Percentiles rank a stretch among this genome's conserved stretches.
phyloP scores from a whole-genome alignment of 2,888 invertebrate genomes.

The Sepioteuthis lessoniana region DNA sequence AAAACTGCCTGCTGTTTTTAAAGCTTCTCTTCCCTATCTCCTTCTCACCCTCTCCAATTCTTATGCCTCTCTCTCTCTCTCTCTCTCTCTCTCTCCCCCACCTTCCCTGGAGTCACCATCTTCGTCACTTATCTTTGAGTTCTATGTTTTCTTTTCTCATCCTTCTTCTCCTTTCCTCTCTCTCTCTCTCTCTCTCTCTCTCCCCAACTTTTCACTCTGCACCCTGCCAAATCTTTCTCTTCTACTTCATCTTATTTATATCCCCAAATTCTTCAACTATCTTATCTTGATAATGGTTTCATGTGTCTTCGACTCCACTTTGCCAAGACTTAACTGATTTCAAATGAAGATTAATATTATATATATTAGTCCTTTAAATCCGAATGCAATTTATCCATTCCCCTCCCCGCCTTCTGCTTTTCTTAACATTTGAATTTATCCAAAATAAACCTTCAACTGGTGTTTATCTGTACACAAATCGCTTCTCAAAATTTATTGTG shows the following conservation, averaged over 20 bases:
- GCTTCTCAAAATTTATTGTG: not conserved
- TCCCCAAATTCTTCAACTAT: not conserved
- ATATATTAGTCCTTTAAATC: not conserved
- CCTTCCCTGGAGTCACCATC: not conserved
- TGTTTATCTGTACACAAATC: not conserved
- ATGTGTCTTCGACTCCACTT: not conserved
- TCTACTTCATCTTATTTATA: not conserved
- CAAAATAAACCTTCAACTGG: not conserved
- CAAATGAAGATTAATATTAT: not conserved
- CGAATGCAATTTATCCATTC: not conserved
- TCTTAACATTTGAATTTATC: not conserved
- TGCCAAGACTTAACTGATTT: not conserved
- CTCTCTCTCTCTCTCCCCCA: not conserved
- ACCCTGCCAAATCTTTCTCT: not conserved
- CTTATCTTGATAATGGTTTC: not conserved
- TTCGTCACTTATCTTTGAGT: not conserved
- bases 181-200: not conserved
- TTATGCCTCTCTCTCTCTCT: not conserved
- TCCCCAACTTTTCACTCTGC: not conserved
- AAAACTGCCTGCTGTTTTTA: not conserved
- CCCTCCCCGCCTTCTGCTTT: not conserved
- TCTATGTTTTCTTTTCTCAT: conserved; percentile 39
- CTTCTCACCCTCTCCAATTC: not conserved
- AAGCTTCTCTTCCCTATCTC: not conserved
- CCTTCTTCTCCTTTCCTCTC: not conserved